Conservation (phyloP, 2,797 vertebrate species). For the Sebastes nivosus region DNA sequence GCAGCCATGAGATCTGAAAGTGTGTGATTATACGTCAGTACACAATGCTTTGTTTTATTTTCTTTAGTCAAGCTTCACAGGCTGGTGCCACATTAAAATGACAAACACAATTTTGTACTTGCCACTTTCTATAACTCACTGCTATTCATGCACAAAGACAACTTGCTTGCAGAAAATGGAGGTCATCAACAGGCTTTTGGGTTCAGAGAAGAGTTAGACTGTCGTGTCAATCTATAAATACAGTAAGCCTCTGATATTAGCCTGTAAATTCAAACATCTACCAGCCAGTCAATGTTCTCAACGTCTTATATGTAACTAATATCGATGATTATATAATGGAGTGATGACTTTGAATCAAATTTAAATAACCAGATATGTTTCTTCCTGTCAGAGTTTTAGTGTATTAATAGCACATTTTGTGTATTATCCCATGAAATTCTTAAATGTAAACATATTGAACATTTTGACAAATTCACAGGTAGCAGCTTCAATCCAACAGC, state of each 20-base stretch:
- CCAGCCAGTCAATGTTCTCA: background rate
- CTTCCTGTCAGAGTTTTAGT: background rate
- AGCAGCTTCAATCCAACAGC: background rate
- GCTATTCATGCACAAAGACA: slow-evolving; percentile 8
- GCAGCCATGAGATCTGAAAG: background rate
- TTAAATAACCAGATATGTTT: background rate
- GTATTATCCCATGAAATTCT: background rate
- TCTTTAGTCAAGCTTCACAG: background rate
- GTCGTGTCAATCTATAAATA: background rate
- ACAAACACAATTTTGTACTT: background rate
- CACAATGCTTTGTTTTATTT: background rate
- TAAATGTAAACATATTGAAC: background rate
- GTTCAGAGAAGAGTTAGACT: background rate
- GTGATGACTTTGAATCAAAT: background rate
- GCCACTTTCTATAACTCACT: background rate
- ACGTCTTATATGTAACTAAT: background rate
- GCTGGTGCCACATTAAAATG: background rate
- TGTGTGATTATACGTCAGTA: background rate
- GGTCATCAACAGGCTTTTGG: background rate
- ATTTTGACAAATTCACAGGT: background rate
- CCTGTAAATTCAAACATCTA: background rate
- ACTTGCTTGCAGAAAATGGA: background rate
- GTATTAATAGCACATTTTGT: background rate
- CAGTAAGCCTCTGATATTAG: background rate
- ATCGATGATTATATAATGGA: background rate